phyloP scores from a whole-genome alignment of 2,113 vertebrate genomes.

The Scytalopus superciliaris region DNA sequence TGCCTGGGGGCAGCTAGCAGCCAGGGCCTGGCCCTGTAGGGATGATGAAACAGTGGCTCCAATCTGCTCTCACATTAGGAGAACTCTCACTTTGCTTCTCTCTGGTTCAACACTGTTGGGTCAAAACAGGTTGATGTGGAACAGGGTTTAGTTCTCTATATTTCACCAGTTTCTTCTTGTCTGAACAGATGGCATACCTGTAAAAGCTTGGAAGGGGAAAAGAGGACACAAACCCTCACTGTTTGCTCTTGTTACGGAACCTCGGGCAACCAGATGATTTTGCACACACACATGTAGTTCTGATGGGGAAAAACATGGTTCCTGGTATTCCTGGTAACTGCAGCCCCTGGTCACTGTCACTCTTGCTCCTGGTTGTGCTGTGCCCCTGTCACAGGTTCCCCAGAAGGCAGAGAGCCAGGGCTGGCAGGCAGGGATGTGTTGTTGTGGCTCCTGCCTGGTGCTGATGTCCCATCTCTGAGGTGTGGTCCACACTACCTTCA shows the following conservation, averaged over 20 bases:
- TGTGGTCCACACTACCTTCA: background rate
- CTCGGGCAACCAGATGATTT: background rate
- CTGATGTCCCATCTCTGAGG: background rate
- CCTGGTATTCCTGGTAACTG: background rate
- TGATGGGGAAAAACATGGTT: background rate
- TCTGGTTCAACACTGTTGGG: background rate
- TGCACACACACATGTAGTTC: fast-evolving
- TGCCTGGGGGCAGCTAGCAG: background rate
- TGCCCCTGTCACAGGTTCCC: background rate
- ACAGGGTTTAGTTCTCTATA: background rate
- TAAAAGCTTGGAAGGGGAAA: background rate
- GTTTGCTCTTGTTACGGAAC: background rate
- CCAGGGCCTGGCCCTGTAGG: background rate
- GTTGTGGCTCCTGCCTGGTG: background rate
- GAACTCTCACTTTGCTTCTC: background rate
- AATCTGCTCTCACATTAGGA: fast-evolving
- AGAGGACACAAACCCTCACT: background rate
- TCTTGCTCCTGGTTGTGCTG: background rate
- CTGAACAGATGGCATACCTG: background rate
- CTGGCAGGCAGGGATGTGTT: background rate
- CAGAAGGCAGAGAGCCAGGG: background rate
- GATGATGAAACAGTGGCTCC: background rate
- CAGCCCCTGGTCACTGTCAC: background rate
- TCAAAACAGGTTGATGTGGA: background rate
- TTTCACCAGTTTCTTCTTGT: background rate